Conservation (phyloP, 2,797 vertebrate species). For the Petrocephalus schoutedeni region DNA sequence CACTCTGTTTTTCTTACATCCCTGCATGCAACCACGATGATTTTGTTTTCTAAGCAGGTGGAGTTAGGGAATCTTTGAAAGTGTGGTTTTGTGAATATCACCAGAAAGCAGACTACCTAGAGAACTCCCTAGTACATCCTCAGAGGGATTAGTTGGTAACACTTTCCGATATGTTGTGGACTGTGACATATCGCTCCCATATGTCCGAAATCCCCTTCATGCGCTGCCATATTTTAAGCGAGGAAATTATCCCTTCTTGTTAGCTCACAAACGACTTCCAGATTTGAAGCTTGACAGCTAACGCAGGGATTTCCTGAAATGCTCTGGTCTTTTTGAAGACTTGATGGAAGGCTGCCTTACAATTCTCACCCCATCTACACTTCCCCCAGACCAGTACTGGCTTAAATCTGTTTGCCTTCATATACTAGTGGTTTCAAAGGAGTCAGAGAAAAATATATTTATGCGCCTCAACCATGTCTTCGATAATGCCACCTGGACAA, state of each 20-base stretch:
- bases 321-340: not conserved
- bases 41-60: not conserved
- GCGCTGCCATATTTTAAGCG: not conserved
- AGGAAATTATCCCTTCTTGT: not conserved
- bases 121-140: not conserved
- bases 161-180: not conserved
- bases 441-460: not conserved
- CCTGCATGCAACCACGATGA: not conserved
- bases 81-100: not conserved
- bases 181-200: constrained; percentile 13
- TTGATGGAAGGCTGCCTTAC: constrained; percentile 6
- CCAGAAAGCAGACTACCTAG: not conserved
- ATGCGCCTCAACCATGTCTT: not conserved
- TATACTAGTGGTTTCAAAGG: not conserved
- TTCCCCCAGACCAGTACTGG: not conserved
- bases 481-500: not conserved
- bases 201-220: constrained; percentile 6
- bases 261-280: constrained; percentile 1
- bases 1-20: not conserved
- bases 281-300: constrained; percentile 3
- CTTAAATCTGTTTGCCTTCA: not conserved
- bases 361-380: not conserved
- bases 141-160: not conserved
- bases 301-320: not conserved
- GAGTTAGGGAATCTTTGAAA: not conserved